Conservation (phyloP, 2,797 vertebrate genomes). For the Molossus alvarezi region DNA sequence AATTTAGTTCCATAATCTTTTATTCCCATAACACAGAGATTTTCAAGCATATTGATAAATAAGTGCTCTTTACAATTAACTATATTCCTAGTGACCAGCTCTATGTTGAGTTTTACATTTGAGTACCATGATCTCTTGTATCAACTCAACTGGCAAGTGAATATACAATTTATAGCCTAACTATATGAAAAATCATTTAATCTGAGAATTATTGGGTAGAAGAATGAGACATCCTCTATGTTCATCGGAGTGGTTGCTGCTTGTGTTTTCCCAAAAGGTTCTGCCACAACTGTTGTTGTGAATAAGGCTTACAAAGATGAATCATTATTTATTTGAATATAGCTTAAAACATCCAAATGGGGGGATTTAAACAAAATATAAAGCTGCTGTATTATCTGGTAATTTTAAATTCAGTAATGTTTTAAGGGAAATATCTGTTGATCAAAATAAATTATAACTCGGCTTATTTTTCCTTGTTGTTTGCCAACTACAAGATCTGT, state of each 20-base stretch:
- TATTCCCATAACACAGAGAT: not conserved
- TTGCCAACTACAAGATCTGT: not conserved
- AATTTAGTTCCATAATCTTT: slow-evolving; percentile 19
- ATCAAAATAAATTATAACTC: slow-evolving; percentile 40
- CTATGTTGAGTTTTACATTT: slow-evolving; percentile 27
- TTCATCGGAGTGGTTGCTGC: not conserved
- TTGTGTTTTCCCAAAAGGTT: slow-evolving; percentile 38
- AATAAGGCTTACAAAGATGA: not conserved
- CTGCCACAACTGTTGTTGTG: not conserved
- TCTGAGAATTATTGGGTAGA: not conserved
- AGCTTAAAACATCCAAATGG: not conserved
- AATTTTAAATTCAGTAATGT: slow-evolving; percentile 1
- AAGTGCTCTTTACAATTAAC: not conserved
- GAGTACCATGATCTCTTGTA: not conserved
- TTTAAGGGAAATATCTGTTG: slow-evolving; percentile 19
- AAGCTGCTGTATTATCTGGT: not conserved
- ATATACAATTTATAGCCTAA: slow-evolving; percentile 18
- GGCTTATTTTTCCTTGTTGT: not conserved
- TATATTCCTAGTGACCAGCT: not conserved
- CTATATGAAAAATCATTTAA: not conserved
- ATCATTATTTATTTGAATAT: not conserved
- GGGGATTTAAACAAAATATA: not conserved
- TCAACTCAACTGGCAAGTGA: not conserved
- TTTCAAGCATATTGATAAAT: slow-evolving; percentile 39
- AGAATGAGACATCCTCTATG: not conserved